Evolutionary conservation across 1,140 invertebrate genomes (phyloP).

Genomic region (Chelonus insularis): DNA sequence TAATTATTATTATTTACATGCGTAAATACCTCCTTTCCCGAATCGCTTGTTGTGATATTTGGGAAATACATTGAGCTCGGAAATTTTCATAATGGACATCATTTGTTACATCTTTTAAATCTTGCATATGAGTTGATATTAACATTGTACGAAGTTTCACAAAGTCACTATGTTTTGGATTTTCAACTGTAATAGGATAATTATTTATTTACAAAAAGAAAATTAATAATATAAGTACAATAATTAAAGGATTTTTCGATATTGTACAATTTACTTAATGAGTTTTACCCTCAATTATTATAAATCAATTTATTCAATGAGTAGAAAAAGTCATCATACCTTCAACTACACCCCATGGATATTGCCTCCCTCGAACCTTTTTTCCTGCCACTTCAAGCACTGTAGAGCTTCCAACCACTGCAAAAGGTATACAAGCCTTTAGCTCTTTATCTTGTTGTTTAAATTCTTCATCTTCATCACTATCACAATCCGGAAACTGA

Average conservation of each 20-base stretch:
- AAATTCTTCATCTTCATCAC: constrained; percentile 91
- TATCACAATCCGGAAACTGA: constrained; percentile 95
- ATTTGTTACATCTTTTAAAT: constrained; percentile 91
- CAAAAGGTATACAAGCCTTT: constrained; percentile 92
- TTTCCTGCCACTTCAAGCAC: constrained; percentile 90
- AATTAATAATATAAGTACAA: too few species aligned
- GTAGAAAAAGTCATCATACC: constrained; percentile 56
- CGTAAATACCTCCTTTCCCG: constrained; percentile 73
- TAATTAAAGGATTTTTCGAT: too few species aligned
- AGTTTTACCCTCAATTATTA: too few species aligned
- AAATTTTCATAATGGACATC: constrained; percentile 98
- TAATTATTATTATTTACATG: constrained; percentile 48
- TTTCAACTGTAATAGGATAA: constrained; percentile 77
- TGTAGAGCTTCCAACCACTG: constrained; percentile 93
- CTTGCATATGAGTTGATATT: constrained; percentile 95
- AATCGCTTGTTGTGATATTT: constrained; percentile 84
- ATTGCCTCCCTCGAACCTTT: constrained; percentile 87
- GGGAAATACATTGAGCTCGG: constrained; percentile 85
- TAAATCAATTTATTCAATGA: too few species aligned
- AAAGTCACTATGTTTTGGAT: constrained; percentile 97
- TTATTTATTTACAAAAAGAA: background rate
- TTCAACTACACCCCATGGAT: constrained; percentile 98
- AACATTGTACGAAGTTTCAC: constrained; percentile 95
- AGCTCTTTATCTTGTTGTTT: constrained; percentile 88
- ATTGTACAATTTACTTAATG: too few species aligned